Percentiles rank a stretch among this genome's conserved stretches.
These are phyloP conservation scores for Erebia epiphron DNA, from an alignment of 2,888 invertebrate genomes.

Conservation along the genomic window DNA sequence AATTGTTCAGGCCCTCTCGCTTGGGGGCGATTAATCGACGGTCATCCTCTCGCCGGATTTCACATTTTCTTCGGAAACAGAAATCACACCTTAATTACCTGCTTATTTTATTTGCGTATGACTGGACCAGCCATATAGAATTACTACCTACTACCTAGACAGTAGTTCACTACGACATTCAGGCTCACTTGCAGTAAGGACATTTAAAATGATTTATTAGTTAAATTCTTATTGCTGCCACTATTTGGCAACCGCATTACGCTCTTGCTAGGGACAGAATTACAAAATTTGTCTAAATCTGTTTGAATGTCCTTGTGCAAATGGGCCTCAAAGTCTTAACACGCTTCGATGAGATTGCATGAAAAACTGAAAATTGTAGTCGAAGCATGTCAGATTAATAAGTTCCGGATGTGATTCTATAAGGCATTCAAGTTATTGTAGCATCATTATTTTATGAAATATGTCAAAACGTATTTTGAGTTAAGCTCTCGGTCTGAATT, in stretches of 20 bases:
- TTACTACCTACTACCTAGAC: not conserved
- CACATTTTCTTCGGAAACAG: slow-evolving; percentile 62
- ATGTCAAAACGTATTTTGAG: too few relatives aligned
- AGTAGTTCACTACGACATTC: not conserved
- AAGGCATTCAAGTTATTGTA: not conserved
- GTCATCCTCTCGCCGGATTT: slow-evolving; percentile 80
- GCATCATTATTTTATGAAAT: too few relatives aligned
- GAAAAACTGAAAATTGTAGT: not conserved
- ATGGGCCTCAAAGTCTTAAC: not conserved
- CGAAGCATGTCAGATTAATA: not conserved
- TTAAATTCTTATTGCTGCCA: too few relatives aligned
- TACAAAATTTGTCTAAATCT: too few relatives aligned
- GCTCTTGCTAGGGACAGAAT: too few relatives aligned
- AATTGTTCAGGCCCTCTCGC: slow-evolving; percentile 97
- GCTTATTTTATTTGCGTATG: slow-evolving; percentile 22
- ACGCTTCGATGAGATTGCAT: not conserved
- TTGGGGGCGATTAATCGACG: slow-evolving; percentile 88
- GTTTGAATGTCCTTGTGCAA: too few relatives aligned
- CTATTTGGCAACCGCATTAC: too few relatives aligned
- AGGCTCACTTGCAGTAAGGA: not conserved
- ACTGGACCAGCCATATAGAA: not conserved
- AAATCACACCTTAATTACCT: slow-evolving; percentile 21
- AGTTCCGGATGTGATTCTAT: not conserved
- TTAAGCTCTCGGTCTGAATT: too few relatives aligned
- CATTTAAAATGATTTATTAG: too few relatives aligned